These are phyloP conservation scores for Momotus momota DNA, from an alignment of 2,797 vertebrate genomes.

Conservation along the genomic window DNA sequence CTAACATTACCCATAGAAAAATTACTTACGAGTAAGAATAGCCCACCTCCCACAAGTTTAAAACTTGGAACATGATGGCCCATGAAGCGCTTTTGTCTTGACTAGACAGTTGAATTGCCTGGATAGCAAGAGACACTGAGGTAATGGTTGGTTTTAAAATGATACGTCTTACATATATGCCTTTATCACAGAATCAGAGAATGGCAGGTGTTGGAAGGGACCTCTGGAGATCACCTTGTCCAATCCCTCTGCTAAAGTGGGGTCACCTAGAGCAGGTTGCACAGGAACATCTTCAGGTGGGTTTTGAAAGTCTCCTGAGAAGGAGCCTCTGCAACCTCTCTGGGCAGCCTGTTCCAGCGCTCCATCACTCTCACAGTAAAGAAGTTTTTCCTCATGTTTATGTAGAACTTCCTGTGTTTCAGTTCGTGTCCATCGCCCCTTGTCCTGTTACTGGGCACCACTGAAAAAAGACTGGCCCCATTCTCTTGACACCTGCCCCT, in stretches of 20 bases:
- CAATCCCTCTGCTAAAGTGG: background rate
- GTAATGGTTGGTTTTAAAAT: background rate
- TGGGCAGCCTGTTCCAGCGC: background rate
- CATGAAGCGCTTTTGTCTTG: background rate
- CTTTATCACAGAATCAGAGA: background rate
- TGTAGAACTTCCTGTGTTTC: background rate
- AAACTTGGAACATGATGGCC: background rate
- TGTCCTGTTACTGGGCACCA: background rate
- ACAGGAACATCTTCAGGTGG: background rate
- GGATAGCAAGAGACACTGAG: background rate
- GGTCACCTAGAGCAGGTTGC: background rate
- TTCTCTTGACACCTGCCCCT: background rate
- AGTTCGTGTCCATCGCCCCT: background rate
- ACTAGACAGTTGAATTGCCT: conserved; percentile 1
- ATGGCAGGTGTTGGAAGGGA: background rate
- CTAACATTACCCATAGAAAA: background rate
- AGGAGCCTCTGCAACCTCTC: background rate
- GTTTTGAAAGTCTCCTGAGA: background rate
- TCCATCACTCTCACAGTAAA: background rate
- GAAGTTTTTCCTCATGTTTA: background rate
- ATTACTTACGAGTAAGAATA: background rate
- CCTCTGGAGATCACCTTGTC: background rate
- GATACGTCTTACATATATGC: background rate
- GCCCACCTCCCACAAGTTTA: background rate
- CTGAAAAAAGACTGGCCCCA: background rate